Percentiles rank a stretch among this genome's conserved stretches.
phyloP scores from a whole-genome alignment of 2,888 invertebrate genomes.

The Tryphoninae sp. region DNA sequence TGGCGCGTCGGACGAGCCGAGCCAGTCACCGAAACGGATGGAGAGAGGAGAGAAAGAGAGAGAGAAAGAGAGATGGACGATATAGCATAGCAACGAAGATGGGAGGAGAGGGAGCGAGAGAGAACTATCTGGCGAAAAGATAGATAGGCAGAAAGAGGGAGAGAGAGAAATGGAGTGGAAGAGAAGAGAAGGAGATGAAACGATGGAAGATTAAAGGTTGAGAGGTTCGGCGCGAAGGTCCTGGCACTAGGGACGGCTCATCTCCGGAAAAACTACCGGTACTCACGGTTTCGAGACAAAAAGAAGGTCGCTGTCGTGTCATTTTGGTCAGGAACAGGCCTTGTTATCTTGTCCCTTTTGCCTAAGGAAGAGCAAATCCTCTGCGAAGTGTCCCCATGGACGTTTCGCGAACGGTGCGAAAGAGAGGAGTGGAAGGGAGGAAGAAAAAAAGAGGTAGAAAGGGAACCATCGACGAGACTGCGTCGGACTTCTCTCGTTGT shows the following conservation, averaged over 20 bases:
- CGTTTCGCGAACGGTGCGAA: constrained; percentile 6
- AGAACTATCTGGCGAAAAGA: constrained; percentile 21
- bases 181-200: constrained; percentile 46
- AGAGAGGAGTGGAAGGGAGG: constrained; percentile 49
- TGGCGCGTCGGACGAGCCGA: constrained; percentile 65
- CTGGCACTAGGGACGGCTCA: constrained; percentile 56
- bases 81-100: constrained; percentile 23
- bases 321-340: too few relatives aligned
- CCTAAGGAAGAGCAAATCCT: too few relatives aligned
- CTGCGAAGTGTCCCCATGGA: background rate
- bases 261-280: constrained; percentile 11
- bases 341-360: too few relatives aligned
- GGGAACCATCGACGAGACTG: constrained; percentile 24
- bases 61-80: constrained; percentile 13
- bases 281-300: background rate
- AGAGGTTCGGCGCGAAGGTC: constrained; percentile 61
- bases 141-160: constrained; percentile 47
- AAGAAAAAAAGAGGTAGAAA: constrained; percentile 36
- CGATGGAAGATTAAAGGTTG: constrained; percentile 57
- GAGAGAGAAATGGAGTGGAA: constrained; percentile 18
- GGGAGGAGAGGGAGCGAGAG: constrained; percentile 57
- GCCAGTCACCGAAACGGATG: constrained; percentile 63
- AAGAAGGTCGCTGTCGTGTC: too few relatives aligned
- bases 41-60: constrained; percentile 42
- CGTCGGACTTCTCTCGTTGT: constrained; percentile 11